Conservation (phyloP, 2,113 vertebrate species). For the Tupaia tana region DNA sequence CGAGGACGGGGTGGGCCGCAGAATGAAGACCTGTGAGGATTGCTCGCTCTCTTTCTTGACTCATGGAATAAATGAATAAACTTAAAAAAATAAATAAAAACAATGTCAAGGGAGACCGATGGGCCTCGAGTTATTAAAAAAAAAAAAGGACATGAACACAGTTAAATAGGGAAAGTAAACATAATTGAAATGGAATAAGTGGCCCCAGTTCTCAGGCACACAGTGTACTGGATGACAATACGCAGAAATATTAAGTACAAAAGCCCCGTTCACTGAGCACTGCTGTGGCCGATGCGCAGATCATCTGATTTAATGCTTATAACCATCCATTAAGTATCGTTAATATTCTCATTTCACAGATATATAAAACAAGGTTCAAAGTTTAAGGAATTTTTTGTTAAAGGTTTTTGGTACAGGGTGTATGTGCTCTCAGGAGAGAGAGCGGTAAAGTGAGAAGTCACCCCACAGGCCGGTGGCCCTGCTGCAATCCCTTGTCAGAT, state of each 20-base stretch:
- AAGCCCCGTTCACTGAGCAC: neutral
- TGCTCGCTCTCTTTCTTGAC: too few relatives aligned
- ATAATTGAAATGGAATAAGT: conserved; percentile 30
- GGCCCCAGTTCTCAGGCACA: neutral
- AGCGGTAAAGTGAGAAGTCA: too few relatives aligned
- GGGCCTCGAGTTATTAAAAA: neutral
- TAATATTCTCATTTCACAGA: neutral
- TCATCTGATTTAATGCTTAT: neutral
- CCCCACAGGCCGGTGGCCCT: too few relatives aligned
- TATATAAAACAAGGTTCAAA: neutral
- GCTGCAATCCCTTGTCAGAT: too few relatives aligned
- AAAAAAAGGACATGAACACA: neutral
- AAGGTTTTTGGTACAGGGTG: too few relatives aligned
- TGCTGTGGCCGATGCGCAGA: neutral
- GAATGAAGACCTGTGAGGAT: too few relatives aligned
- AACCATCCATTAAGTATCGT: neutral
- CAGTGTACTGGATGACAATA: neutral
- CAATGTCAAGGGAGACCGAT: too few relatives aligned
- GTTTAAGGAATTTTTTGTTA: too few relatives aligned
- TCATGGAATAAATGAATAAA: too few relatives aligned
- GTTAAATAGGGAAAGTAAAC: neutral
- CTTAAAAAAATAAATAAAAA: too few relatives aligned
- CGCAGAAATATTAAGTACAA: neutral
- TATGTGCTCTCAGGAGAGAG: too few relatives aligned
- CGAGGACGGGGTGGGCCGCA: too few relatives aligned